phyloP scores from a whole-genome alignment of 2,797 vertebrate species.

The Coranthus polyacanthus region DNA sequence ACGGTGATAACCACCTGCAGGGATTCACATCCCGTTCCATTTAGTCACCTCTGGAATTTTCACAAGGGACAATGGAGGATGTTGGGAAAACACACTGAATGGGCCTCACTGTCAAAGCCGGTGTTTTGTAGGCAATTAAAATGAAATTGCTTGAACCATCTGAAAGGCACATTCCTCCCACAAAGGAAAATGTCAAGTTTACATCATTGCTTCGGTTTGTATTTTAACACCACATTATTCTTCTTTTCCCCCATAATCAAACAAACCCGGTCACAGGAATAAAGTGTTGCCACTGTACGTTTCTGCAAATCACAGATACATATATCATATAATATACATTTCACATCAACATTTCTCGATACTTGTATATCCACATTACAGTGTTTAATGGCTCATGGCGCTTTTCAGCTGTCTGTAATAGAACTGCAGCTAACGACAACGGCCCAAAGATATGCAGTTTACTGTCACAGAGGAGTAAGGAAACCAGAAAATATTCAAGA shows the following conservation, averaged over 20 bases:
- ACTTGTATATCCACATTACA: no score
- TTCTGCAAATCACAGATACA: no score
- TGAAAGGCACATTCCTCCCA: conserved; percentile 70
- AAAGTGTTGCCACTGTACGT: no score
- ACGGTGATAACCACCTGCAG: conserved; percentile 71
- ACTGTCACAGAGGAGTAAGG: no score
- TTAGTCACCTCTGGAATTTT: conserved; percentile 76
- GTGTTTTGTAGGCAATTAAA: conserved; percentile 79
- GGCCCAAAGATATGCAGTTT: no score
- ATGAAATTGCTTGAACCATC: conserved; percentile 73
- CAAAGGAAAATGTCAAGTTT: conserved; percentile 51
- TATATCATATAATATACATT: no score
- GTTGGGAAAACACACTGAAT: conserved; percentile 46
- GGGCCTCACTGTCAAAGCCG: conserved; percentile 52
- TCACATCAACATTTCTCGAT: no score
- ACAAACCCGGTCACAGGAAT: not conserved
- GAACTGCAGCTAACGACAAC: no score
- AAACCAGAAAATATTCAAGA: no score
- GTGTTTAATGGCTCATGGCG: no score
- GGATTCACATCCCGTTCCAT: conserved; percentile 67
- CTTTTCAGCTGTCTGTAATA: no score
- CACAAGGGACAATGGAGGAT: conserved; percentile 62
- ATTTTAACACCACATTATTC: conserved; percentile 48
- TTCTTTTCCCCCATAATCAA: conserved; percentile 29
- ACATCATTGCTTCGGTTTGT: conserved; percentile 45